Conservation (phyloP, 2,113 vertebrate genomes). For the Lynx canadensis region DNA sequence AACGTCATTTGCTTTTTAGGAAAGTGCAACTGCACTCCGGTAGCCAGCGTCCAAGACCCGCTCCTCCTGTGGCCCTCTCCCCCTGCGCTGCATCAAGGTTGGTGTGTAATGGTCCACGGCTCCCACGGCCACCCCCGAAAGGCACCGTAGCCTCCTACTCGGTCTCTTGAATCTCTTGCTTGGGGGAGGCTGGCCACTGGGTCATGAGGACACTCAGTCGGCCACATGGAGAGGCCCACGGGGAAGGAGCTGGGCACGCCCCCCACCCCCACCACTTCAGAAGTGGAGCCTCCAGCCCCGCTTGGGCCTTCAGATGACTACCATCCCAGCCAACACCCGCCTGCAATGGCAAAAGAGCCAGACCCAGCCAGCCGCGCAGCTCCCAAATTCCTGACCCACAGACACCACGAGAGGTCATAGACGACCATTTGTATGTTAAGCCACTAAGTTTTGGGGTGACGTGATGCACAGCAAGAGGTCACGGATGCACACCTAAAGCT, state of each 20-base stretch:
- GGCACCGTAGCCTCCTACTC: not conserved
- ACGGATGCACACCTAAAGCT: not conserved
- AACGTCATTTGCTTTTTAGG: not conserved
- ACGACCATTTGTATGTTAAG: not conserved
- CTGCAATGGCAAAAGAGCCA: not conserved
- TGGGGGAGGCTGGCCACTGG: fast-evolving
- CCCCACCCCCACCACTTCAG: too few relatives aligned
- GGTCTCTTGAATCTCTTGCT: not conserved
- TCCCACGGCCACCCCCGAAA: not conserved
- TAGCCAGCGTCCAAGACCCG: not conserved
- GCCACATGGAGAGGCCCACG: not conserved
- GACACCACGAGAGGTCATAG: not conserved
- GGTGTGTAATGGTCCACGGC: fast-evolving
- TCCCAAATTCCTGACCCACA: not conserved
- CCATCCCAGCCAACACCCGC: not conserved
- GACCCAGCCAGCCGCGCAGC: not conserved
- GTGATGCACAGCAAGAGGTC: not conserved
- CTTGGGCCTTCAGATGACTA: not conserved
- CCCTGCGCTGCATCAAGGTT: not conserved
- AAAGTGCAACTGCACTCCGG: not conserved
- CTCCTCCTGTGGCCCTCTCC: not conserved
- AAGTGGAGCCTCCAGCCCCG: too few relatives aligned
- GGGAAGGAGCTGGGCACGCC: not conserved
- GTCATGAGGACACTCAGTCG: not conserved
- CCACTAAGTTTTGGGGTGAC: not conserved